Evolutionary conservation across 2,797 vertebrate species (phyloP).

Genomic region (Neomorphus geoffroyi): DNA sequence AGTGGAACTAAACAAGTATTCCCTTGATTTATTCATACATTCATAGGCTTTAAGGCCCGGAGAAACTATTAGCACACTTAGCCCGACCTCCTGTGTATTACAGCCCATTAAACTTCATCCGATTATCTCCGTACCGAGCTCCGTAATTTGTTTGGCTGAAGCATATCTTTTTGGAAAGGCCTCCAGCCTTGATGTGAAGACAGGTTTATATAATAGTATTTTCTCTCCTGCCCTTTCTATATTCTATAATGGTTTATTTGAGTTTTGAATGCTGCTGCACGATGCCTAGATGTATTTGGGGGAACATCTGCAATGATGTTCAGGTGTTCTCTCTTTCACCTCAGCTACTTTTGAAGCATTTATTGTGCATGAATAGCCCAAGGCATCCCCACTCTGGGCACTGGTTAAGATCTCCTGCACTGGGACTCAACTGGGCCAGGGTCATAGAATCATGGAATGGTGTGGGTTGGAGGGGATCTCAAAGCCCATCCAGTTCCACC

Average conservation of each 20-base stretch:
- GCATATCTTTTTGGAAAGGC: slow-evolving; percentile 20
- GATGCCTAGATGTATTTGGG: background rate
- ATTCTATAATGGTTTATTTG: slow-evolving; percentile 38
- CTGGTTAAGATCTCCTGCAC: background rate
- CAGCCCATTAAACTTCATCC: slow-evolving; percentile 28
- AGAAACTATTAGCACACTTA: slow-evolving; percentile 9
- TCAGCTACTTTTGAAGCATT: background rate
- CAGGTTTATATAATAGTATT: slow-evolving; percentile 35
- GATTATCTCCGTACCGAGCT: background rate
- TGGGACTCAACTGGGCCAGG: rapidly evolving
- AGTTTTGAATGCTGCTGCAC: background rate
- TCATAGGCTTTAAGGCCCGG: slow-evolving; percentile 21
- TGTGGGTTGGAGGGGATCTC: no score
- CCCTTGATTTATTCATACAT: slow-evolving; percentile 25
- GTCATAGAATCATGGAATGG: no score
- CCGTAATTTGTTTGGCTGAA: slow-evolving; percentile 4
- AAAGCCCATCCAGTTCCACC: no score
- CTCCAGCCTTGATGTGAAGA: slow-evolving; percentile 4
- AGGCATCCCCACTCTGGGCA: background rate
- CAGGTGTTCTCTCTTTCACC: background rate
- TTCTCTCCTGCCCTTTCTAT: slow-evolving; percentile 11
- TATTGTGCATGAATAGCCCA: background rate
- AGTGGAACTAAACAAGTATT: slow-evolving; percentile 10
- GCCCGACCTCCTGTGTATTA: background rate
- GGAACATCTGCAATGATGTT: background rate